phyloP scores from a whole-genome alignment of 2,888 invertebrate species.

The Cataglyphis cursor region DNA sequence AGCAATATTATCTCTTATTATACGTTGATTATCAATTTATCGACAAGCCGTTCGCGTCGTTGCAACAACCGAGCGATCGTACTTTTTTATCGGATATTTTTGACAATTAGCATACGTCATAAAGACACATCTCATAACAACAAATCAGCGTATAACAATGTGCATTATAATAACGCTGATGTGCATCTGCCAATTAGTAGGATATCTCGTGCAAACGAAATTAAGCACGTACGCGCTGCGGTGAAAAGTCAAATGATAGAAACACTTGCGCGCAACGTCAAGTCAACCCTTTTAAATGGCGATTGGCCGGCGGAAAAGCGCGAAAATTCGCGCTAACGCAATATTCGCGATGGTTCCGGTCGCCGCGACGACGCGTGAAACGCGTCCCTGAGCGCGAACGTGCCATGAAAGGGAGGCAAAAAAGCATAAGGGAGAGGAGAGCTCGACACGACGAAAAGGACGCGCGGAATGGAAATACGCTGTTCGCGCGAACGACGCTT shows the following conservation, averaged over 20 bases:
- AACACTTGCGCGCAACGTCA: slow-evolving; percentile 23
- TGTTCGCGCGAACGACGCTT: slow-evolving; percentile 62
- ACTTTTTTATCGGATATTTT: not conserved
- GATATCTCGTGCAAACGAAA: slow-evolving; percentile 5
- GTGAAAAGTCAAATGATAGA: slow-evolving; percentile 23
- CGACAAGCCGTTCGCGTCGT: not conserved
- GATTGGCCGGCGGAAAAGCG: slow-evolving; percentile 51
- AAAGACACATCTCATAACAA: not conserved
- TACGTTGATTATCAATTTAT: not conserved
- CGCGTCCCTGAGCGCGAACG: slow-evolving; percentile 12
- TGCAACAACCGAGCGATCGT: no score
- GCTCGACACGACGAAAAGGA: slow-evolving; percentile 42
- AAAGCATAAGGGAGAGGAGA: slow-evolving; percentile 29
- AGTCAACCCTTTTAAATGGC: slow-evolving; percentile 37
- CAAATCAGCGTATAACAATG: not conserved
- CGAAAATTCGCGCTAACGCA: slow-evolving; percentile 54
- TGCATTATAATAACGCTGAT: not conserved
- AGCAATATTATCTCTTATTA: not conserved
- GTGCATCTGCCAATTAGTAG: not conserved
- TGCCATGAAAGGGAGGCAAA: slow-evolving; percentile 39
- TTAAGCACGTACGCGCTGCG: not conserved
- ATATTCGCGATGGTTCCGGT: slow-evolving; percentile 56
- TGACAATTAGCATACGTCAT: not conserved
- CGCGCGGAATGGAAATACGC: slow-evolving; percentile 52
- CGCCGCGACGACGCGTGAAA: slow-evolving; percentile 55